phyloP scores from a whole-genome alignment of 2,888 invertebrate species.

The Epistrophella euchroma region DNA sequence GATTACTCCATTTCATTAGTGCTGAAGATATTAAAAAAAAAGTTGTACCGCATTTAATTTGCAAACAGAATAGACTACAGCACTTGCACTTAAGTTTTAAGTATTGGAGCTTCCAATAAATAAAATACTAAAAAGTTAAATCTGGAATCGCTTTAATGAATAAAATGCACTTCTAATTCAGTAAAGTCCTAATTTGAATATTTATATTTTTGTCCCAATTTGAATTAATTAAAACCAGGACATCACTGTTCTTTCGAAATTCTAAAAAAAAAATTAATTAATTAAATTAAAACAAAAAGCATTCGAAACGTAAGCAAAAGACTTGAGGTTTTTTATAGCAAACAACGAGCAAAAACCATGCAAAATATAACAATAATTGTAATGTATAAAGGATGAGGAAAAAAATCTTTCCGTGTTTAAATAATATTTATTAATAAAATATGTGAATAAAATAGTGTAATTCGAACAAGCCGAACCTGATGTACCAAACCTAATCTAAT shows the following conservation, averaged over 20 bases:
- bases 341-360: conserved; percentile 35
- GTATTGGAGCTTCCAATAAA: background rate
- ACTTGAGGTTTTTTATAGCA: background rate
- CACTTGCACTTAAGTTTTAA: background rate
- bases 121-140: background rate
- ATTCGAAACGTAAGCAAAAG: conserved; percentile 12
- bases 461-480: conserved; percentile 53
- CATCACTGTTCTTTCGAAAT: background rate
- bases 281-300: background rate
- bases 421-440: background rate
- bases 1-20: no score
- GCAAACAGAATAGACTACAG: no score
- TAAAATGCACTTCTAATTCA: conserved; percentile 20
- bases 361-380: conserved; percentile 18
- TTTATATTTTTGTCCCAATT: background rate
- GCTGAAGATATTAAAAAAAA: no score
- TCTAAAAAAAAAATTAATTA: background rate
- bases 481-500: conserved; percentile 64
- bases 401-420: background rate
- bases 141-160: conserved; percentile 36
- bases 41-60: no score
- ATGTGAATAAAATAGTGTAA: conserved; percentile 20
- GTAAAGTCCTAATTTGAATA: background rate
- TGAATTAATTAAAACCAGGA: background rate
- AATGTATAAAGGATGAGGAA: background rate